Evolutionary conservation across 2,797 vertebrate genomes (phyloP), one percentile per base, ranked within the genome.

Genomic region (Notamacropus eugenii): DNA sequence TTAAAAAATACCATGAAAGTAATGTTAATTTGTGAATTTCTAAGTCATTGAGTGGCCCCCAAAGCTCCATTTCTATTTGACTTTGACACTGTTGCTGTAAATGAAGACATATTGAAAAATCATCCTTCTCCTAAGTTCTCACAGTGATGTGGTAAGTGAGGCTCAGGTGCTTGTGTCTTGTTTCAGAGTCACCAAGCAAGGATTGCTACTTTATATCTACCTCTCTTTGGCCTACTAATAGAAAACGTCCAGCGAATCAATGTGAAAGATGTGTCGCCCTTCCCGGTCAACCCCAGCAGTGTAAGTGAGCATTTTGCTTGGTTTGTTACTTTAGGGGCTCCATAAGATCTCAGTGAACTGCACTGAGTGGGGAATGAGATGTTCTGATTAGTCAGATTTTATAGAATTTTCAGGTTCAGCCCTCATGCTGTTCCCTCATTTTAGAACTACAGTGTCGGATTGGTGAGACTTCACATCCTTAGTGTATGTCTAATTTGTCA

Each of bases 151-250:
- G 8, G 24, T 28, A 12, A 52, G 90, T 31, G 90, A 74, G 52
- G 50, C 58, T 90, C 5, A 13, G 34, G 1, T 67, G 0, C 5
- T 1, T 93, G 11, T 93, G 91, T 97, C 62, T 98, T 91, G 0
- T 98, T 98, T 54, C 98, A 99, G 99, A 99, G 99, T 96, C 99
- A 99, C 96, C 99, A 99, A 98, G 99, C 99, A 54, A 99, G 99
- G 97, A 99, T 99, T 91, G 99, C 99, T 94, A 99, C 99, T 0
- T 99, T 99, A 96, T 99, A 99, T 98, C 99, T 99, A 95, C 99
- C 99, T 0, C 98, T 99, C 94, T 99, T 99, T 22, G 99, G 99
- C 46, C 98, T 99, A n/a, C 99, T 99, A n/a, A 99, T 99, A 98
- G 99, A 99, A 97, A 99, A 99, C 0, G 99, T 99, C 92, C 99